Percentiles rank a stretch among this genome's conserved stretches.
Conservation (phyloP, 2,888 invertebrate species). For the Papilio elwesi region DNA sequence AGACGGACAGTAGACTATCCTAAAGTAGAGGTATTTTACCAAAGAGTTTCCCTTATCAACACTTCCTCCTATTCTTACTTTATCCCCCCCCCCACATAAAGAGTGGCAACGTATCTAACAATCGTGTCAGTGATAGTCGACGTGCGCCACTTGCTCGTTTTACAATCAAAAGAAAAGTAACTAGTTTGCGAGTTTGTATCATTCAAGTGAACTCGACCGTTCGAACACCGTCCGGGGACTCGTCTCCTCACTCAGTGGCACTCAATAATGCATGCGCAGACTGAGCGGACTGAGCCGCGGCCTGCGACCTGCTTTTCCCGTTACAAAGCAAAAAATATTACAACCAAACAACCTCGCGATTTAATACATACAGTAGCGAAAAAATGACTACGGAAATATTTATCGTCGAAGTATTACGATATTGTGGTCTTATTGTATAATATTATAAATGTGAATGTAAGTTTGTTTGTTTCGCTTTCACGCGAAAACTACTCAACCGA, state of each 20-base stretch:
- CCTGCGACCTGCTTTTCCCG: slow-evolving; percentile 58
- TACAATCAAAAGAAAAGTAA: too few relatives aligned
- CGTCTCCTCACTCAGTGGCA: slow-evolving; percentile 80
- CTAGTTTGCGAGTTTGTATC: background rate
- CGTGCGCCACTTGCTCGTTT: too few relatives aligned
- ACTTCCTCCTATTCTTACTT: too few relatives aligned
- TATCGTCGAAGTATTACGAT: background rate
- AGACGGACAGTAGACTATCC: too few relatives aligned
- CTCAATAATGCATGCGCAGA: slow-evolving; percentile 78
- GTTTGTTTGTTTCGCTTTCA: too few relatives aligned
- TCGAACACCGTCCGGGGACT: slow-evolving; percentile 51
- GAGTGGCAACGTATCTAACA: too few relatives aligned
- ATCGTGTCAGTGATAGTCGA: too few relatives aligned
- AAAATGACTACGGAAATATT: slow-evolving; percentile 34
- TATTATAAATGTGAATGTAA: too few relatives aligned
- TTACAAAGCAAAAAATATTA: slow-evolving; percentile 54
- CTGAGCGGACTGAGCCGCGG: slow-evolving; percentile 48
- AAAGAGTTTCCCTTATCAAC: too few relatives aligned
- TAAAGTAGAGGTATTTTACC: too few relatives aligned
- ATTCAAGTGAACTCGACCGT: slow-evolving; percentile 48
- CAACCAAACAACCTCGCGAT: slow-evolving; percentile 44
- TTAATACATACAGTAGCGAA: slow-evolving; percentile 41
- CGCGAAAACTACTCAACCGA: too few relatives aligned
- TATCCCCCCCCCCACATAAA: too few relatives aligned
- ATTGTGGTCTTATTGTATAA: background rate